Evolutionary conservation across 30 jellyfish, hydroid and myxozoan species (phyloP).

Genomic region (Chrysaora quinquecirrha): DNA sequence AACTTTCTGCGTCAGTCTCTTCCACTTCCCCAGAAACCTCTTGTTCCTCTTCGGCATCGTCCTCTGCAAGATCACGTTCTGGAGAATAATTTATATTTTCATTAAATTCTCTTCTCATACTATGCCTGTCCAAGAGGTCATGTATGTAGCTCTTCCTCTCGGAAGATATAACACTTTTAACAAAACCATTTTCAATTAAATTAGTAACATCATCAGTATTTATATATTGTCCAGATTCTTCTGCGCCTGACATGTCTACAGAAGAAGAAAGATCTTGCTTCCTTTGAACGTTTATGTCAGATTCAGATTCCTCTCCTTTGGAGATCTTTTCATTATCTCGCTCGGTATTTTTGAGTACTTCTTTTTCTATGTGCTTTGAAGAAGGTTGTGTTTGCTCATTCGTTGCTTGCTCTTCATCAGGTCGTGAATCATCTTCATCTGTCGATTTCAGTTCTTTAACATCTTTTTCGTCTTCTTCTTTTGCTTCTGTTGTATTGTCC

Average conservation of each 20-base stretch:
- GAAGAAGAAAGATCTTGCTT: not conserved
- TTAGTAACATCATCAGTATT: constrained; percentile 1
- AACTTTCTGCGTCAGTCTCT: constrained; percentile 26
- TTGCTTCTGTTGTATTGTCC: constrained; percentile 1
- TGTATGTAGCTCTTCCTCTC: not conserved
- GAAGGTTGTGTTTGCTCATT: constrained; percentile 63
- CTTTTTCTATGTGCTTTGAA: constrained; percentile 66
- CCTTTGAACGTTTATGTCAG: not conserved
- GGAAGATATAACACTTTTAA: not conserved
- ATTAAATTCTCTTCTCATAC: constrained; percentile 10
- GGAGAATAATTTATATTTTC: constrained; percentile 49
- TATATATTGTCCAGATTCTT: not conserved
- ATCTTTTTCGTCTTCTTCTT: constrained; percentile 24
- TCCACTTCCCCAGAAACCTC: constrained; percentile 17
- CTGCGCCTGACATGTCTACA: not conserved
- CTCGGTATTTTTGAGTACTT: not conserved
- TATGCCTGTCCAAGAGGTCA: not conserved
- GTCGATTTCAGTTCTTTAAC: constrained; percentile 8
- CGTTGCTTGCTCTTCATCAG: constrained; percentile 58
- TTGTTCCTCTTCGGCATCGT: constrained; percentile 22
- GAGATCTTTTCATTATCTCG: not conserved
- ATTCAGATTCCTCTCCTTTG: constrained; percentile 2
- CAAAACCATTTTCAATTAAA: not conserved
- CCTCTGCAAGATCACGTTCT: constrained; percentile 23
- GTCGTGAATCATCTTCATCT: constrained; percentile 30